These are phyloP conservation scores for Sphecodes monilicornis DNA, from an alignment of 2,888 invertebrate genomes.

Conservation along the genomic window DNA sequence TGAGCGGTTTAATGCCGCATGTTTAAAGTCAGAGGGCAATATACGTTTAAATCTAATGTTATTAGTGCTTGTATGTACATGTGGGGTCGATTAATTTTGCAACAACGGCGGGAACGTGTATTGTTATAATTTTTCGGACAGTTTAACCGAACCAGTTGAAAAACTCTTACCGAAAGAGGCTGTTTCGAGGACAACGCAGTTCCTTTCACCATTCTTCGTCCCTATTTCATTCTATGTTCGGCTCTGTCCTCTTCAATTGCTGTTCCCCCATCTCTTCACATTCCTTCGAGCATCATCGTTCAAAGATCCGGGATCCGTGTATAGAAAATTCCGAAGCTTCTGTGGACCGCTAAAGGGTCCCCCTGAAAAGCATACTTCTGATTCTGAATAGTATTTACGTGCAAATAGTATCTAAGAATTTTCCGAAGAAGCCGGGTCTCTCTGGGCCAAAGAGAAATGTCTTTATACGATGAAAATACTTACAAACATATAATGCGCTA, in stretches of 20 bases:
- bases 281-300: constrained; percentile 52
- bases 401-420: constrained; percentile 43
- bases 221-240: constrained; percentile 6
- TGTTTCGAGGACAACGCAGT: constrained; percentile 17
- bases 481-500: no score
- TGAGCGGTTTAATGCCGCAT: background rate
- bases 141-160: background rate
- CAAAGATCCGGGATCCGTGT: constrained; percentile 50
- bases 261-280: constrained; percentile 21
- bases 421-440: background rate
- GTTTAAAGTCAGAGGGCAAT: background rate
- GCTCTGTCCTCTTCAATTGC: constrained; percentile 34
- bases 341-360: constrained; percentile 39
- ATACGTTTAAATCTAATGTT: background rate
- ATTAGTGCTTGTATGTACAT: background rate
- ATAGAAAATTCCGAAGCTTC: constrained; percentile 62
- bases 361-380: constrained; percentile 49
- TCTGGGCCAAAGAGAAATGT: background rate
- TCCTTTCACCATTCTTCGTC: constrained; percentile 3
- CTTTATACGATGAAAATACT: background rate
- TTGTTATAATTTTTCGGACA: background rate
- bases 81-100: background rate
- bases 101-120: background rate
- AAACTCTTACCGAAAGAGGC: background rate
- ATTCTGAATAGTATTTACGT: constrained; percentile 52